Evolutionary conservation across 2,797 vertebrate species (phyloP), one percentile per base, ranked within the genome.

Genomic region (Anguilla anguilla): DNA sequence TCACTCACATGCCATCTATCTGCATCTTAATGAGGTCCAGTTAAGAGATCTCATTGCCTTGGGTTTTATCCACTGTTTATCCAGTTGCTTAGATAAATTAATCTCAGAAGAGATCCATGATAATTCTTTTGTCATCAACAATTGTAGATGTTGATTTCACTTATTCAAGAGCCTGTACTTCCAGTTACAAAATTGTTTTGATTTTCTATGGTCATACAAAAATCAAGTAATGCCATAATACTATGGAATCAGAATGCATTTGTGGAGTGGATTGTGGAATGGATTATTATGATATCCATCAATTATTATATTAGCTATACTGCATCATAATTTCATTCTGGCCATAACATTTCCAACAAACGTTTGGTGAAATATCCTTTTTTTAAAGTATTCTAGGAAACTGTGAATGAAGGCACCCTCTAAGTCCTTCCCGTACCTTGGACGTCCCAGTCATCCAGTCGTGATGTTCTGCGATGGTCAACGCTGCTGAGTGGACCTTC

Each of bases 401-500:
- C 10, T 13, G 9, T 53, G 55, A 43, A 57, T 13, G 5, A 53
- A 17, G 13, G 25, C 6, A 43, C 15, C 6, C n/a, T 10, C 0
- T n/a, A 10, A 11, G 46, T 82, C 46, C 11, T 82, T 82, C 46
- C 79, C 82, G 0, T 87, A 89, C 85, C 5, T 81, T 31, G 0
- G 83, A 39, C 7, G 25, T 11, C 6, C 28, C 28, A 28, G 25
- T 85, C 67, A 61, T 55, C 88, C 87, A 87, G 59, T 87, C 83
- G 7, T 84, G 86, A 51, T 87, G 86, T 69, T 83, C 74, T 6
- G 86, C 86, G 19, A 86, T 84, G n/a, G 83, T 13, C 11, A 74
- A 6, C 46, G 25, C 69, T 22, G 88, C 67, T 25, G 67, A 85
- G 9, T 89, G 87, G 89, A 90, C 85, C 53, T 83, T 85, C 46